Conservation (phyloP, 2,888 invertebrate species). For the Euzophera pinguis region DNA sequence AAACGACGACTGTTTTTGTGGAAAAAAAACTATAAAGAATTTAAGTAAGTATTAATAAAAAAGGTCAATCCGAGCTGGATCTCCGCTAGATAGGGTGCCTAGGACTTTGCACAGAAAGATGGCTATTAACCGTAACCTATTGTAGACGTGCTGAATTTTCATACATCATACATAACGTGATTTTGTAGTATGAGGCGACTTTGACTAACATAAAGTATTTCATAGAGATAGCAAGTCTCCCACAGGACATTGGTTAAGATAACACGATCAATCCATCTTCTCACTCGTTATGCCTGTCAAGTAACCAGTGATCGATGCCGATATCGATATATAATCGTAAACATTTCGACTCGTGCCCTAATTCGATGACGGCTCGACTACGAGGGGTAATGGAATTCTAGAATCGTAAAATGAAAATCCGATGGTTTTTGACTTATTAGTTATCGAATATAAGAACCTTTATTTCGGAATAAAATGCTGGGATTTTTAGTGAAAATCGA, state of each 20-base stretch:
- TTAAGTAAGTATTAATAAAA: no score
- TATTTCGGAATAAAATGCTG: neutral
- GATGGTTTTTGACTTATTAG: neutral
- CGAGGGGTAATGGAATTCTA: neutral
- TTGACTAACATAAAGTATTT: neutral
- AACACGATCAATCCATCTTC: constrained; percentile 19
- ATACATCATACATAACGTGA: no score
- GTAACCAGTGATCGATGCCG: constrained; percentile 19
- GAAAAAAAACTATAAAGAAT: no score
- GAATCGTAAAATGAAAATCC: neutral
- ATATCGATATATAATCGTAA: constrained; percentile 18
- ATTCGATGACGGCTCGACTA: constrained; percentile 3
- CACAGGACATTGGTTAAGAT: constrained; percentile 12
- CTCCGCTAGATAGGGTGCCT: no score
- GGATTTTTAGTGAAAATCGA: no score
- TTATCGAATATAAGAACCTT: neutral
- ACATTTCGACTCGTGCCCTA: constrained; percentile 10
- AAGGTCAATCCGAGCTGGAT: no score
- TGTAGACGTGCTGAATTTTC: no score
- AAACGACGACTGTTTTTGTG: no score
- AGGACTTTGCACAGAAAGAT: no score
- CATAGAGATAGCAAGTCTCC: constrained; percentile 2
- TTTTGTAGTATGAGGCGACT: no score
- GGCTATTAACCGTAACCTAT: no score
- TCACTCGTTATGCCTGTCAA: constrained; percentile 21